Conservation (phyloP, 2,888 invertebrate genomes). For the Cacoxenus indagator region DNA sequence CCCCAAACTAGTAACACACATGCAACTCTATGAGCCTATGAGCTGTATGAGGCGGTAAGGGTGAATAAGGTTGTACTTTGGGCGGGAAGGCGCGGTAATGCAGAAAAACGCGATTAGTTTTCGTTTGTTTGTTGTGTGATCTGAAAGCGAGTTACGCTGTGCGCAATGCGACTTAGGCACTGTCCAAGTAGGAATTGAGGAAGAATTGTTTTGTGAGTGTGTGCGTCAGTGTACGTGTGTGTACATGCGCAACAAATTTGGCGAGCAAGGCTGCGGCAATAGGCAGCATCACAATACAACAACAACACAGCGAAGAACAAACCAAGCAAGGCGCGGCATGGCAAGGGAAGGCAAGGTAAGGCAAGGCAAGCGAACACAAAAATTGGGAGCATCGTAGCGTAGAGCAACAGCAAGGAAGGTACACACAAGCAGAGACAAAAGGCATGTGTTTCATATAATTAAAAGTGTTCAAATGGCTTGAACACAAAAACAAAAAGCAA, state of each 20-base stretch:
- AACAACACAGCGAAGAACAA: not conserved
- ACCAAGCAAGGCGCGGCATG: not conserved
- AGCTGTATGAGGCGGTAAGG: too few relatives aligned
- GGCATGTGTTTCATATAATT: too few relatives aligned
- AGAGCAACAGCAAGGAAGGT: not conserved
- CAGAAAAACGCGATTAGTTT: too few relatives aligned
- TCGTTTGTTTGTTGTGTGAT: too few relatives aligned
- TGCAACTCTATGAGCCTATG: too few relatives aligned
- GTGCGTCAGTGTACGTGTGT: not conserved
- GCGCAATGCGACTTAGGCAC: too few relatives aligned
- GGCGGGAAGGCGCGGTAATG: too few relatives aligned
- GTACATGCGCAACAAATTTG: not conserved
- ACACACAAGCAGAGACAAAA: not conserved
- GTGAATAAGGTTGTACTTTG: too few relatives aligned
- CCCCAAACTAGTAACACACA: too few relatives aligned
- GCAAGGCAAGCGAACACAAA: not conserved
- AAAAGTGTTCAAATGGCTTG: conserved; percentile 52
- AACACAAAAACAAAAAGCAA: conserved; percentile 37
- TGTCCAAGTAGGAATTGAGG: too few relatives aligned
- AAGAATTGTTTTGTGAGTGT: not conserved
- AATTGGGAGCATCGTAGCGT: not conserved
- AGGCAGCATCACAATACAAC: not conserved
- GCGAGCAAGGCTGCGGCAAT: not conserved
- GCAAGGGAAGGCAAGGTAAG: not conserved
- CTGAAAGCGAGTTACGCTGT: too few relatives aligned